phyloP scores from a whole-genome alignment of 1,140 invertebrate species.

The Pseudomyrmex dendroicus region DNA sequence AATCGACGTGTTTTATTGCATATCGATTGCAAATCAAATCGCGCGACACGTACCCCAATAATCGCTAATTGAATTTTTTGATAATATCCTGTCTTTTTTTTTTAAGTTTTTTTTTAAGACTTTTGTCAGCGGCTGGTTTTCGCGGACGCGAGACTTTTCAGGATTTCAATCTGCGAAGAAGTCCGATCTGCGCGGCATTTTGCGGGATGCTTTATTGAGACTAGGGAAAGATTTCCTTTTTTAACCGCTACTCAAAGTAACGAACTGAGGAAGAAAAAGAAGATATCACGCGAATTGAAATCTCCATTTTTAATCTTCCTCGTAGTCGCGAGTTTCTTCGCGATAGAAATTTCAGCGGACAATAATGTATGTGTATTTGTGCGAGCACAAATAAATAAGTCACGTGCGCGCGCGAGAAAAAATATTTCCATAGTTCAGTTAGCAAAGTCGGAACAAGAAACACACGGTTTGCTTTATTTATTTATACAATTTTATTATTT shows the following conservation, averaged over 20 bases:
- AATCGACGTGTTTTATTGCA: too few species aligned
- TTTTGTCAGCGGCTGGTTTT: neutral
- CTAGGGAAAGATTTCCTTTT: slow-evolving; percentile 13
- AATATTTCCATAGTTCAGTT: slow-evolving; percentile 5
- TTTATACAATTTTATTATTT: neutral
- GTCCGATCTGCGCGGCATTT: slow-evolving; percentile 17
- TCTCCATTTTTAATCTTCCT: slow-evolving; percentile 19
- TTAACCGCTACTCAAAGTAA: slow-evolving; percentile 25
- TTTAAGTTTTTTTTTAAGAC: too few species aligned
- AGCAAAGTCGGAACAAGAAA: neutral
- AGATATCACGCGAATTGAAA: slow-evolving; percentile 6
- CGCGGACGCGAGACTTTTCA: slow-evolving; percentile 12
- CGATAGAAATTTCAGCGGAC: slow-evolving; percentile 3
- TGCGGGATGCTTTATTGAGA: slow-evolving; percentile 39
- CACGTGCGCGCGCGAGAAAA: neutral
- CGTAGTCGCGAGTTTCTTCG: neutral
- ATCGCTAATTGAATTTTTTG: too few species aligned
- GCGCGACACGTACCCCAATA: too few species aligned
- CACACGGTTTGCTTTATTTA: neutral
- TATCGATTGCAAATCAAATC: too few species aligned
- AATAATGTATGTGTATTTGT: slow-evolving; percentile 15
- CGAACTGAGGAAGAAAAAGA: slow-evolving; percentile 26
- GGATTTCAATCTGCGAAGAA: slow-evolving; percentile 47
- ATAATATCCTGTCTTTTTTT: too few species aligned
- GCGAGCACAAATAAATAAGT: slow-evolving; percentile 17